Evolutionary conservation across 2,888 invertebrate species (phyloP).

Genomic region (Ceratothoa steindachneri): DNA sequence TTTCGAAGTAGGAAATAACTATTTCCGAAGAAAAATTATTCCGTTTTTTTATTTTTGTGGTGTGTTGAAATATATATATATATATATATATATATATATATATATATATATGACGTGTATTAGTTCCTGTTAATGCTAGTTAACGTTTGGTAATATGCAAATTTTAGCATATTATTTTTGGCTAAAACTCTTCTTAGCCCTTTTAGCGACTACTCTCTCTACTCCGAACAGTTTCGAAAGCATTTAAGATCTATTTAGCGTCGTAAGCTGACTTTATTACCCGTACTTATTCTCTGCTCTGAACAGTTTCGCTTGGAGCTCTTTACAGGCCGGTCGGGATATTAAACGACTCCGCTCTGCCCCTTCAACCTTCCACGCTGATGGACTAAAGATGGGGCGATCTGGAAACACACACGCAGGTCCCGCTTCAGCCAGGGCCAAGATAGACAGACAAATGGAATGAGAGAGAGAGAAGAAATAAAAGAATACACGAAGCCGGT

Average conservation of each 20-base stretch:
- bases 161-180: background rate
- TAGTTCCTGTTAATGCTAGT: background rate
- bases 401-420: too few relatives aligned
- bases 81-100: slow-evolving; percentile 10
- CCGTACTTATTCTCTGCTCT: background rate
- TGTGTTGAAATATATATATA: slow-evolving; percentile 12
- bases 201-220: background rate
- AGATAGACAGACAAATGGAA: too few relatives aligned
- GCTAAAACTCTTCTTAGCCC: background rate
- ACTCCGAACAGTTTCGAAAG: background rate
- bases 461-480: too few relatives aligned
- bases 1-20: too few relatives aligned
- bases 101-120: slow-evolving; percentile 2
- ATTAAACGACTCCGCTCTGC: too few relatives aligned
- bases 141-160: background rate
- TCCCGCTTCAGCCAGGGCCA: too few relatives aligned
- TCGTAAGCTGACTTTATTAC: background rate
- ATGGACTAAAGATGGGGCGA: too few relatives aligned
- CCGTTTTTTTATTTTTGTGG: background rate
- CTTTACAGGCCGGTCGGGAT: background rate
- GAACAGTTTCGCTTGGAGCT: background rate
- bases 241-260: background rate
- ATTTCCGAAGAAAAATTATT: too few relatives aligned
- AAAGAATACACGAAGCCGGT: too few relatives aligned
- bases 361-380: too few relatives aligned